Evolutionary conservation across 2,113 vertebrate species (phyloP), one percentile per base, ranked within the genome.

Genomic region (Uria aalge): DNA sequence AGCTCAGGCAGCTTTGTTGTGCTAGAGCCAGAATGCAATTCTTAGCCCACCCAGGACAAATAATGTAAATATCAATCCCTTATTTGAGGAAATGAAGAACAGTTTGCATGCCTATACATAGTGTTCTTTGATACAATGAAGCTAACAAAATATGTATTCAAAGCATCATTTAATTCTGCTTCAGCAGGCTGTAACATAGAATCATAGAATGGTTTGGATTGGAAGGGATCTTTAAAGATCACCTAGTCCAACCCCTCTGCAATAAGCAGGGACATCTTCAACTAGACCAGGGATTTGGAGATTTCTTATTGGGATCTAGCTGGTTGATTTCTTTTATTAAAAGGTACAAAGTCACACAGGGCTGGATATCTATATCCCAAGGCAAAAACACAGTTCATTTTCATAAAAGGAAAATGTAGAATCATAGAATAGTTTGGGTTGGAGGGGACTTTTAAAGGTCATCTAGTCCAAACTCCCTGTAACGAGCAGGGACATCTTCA

Each of bases 31-130:
- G 55, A 71, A 67, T 7, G 48, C 62, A 95, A 82, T 91, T 92
- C 85, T 97, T 94, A 90, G 34, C 79, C n/a, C 80, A 79, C 92
- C 69, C 64, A 83, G 40, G 85, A 78, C 94, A 97, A 95, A 86
- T 29, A 92, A 94, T 76, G 43, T 16, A 88, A 93, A 95, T 32
- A 95, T 88, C 73, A 94, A 72, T 87, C 53, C 27, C 62, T 94
- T 94, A 66, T 81, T 78, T 94, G 88, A 90, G 86, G 56, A 97
- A 97, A 95, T 83, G 34, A 95, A 97, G 71, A 72, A 94, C 85
- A 83, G 74, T 94, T 95, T 95, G 80, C 68, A 87, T 80, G 67
- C 52, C 3, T 64, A 38, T 60, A 36, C 8, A 84, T 3, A 55
- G 36, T 47, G 5, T 29, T 63, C 34, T 67, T 60, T 57, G 7